Evolutionary conservation across 2,797 vertebrate species (phyloP), one percentile per base, ranked within the genome.

Genomic region (Macroramphosus scolopax): DNA sequence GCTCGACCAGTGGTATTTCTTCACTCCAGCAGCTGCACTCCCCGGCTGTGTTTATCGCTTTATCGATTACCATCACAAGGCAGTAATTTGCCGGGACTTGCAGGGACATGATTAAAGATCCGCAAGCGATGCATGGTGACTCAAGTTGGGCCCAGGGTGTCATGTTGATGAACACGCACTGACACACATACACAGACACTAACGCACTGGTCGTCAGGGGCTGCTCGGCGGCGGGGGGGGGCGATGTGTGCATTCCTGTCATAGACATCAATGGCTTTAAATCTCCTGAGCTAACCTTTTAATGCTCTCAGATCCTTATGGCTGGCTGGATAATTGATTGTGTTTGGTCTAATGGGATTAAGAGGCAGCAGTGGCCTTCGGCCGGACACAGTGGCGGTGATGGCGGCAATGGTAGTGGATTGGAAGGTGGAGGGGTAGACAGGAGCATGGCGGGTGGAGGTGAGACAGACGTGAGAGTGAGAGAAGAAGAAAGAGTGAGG

Each of bases 61-160:
- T 87, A 88, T 89, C 69, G 87, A 88, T 89, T 77, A 75, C 78
- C 78, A 87, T 87, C 87, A 81, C 81, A 75, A 75, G 82, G 80
- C 78, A 85, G 86, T 88, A 83, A 88, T 89, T 89, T 87, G 80
- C 83, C 28, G 38, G 75, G 84, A 87, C 84, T 86, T 73, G 81
- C 72, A 68, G 78, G 71, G 81, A 89, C 82, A 85, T 87, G 87
- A 89, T 89, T 89, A 86, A 85, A 87, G 85, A 88, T 85, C 73
- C 44, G 72, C 78, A 20, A 64, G 66, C 73, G 26, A 68, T 63
- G 80, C 71, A 67, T 36, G 74, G 70, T 75, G 75, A 78, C 78
- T 83, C 54, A 30, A 73, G 63, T 72, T 36, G 63, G 74, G 72
- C 74, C 75, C 13, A 37, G 30, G 59, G 62, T 69, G 74, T 81